Base-by-base conservation (phyloP, 2,113 vertebrate species). In the Leuciscus idus region DNA sequence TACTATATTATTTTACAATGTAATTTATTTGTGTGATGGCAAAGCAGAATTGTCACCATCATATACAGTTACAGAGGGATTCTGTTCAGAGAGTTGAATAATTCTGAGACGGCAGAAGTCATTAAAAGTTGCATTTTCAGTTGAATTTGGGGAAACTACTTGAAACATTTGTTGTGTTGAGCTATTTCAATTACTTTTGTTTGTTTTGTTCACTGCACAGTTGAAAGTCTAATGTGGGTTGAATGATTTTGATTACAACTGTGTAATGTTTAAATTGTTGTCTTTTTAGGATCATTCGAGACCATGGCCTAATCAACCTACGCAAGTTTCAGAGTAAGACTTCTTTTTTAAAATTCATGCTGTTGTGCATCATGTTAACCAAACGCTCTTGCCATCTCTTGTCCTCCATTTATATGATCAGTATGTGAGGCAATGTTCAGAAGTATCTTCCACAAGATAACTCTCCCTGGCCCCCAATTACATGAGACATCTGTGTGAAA, bases 301-400 rank as follows among this genome's bases (percentile, higher is more conserved):
- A 99, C 91, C 98, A 99, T 1, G 98, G 98, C 73, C 95, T 99
- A 85, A 98, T 99, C 94, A 99, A 99, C 94, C 94, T 99, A 91
- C 94, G 97, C 33, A 99, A 98, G 90, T 99, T 99, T 93, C 98
- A 98, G 89, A 96, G 98, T 99, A 95, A 99, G 98, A 97, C 87
- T 64, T 66, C 15, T 39, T 28, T 61, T 70, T 61, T 55, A 28
- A 28, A 39, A 15, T 28, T 6, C 36, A 26, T 19, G 33, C 6
- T 48, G 7, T 59, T 62, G 2, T 57, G 39, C 52, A 21, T 57
- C 17, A 76, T 43, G n/a, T 62, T 81, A 13, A 43, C 36, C 39
- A 61, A 19, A 36, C 15, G 30, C 36, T 84, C 46, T 59, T 59
- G 10, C 30, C 52, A 59, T 81, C 23, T 81, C 78, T 26, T 64